These are phyloP conservation scores for Magallana gigas DNA, from an alignment of 1,140 invertebrate species.

Conservation along the genomic window DNA sequence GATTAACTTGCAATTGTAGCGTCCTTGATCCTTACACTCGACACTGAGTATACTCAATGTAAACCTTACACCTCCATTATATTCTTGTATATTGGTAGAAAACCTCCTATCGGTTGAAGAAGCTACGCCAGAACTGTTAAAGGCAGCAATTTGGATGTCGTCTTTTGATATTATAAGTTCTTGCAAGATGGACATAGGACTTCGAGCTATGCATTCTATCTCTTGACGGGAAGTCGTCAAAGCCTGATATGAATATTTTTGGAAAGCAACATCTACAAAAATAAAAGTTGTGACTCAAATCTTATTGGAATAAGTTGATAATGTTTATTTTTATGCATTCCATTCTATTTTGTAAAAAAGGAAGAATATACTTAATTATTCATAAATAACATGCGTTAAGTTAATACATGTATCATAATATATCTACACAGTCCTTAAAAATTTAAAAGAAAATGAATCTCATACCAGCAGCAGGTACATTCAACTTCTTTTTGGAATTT, in stretches of 20 bases:
- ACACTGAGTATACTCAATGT: not conserved
- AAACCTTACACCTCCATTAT: not conserved
- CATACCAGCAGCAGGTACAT: not conserved
- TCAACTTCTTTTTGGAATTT: not conserved
- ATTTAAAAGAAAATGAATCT: too few relatives aligned
- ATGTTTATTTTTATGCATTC: too few relatives aligned
- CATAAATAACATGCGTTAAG: too few relatives aligned
- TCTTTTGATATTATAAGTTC: not conserved
- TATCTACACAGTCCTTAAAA: too few relatives aligned
- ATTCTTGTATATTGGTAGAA: not conserved
- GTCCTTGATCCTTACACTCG: not conserved
- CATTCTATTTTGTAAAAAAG: too few relatives aligned
- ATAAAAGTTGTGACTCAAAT: too few relatives aligned
- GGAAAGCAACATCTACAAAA: not conserved
- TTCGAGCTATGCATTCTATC: conserved; percentile 7
- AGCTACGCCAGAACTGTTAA: not conserved
- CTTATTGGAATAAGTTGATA: too few relatives aligned
- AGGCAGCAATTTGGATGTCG: not conserved
- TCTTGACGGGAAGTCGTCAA: not conserved
- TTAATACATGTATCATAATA: too few relatives aligned
- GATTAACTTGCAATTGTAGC: not conserved
- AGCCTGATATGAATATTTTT: not conserved
- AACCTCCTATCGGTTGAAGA: not conserved
- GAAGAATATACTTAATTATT: too few relatives aligned
- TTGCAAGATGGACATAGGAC: not conserved